Evolutionary conservation across 2,797 vertebrate genomes (phyloP).

Genomic region (Euthynnus affinis): DNA sequence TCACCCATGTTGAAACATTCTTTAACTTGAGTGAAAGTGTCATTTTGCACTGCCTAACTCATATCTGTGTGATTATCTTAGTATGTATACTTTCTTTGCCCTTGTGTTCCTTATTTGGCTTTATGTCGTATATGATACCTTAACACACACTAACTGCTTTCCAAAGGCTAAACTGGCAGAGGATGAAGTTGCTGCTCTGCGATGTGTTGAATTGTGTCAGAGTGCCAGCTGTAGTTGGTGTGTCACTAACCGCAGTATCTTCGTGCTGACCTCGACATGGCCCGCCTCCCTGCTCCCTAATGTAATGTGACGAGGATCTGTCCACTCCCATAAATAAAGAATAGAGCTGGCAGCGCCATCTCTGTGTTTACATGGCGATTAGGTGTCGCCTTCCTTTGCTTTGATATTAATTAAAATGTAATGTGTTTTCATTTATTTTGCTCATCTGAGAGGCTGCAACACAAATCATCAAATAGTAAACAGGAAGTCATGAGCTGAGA

Average conservation of each 20-base stretch:
- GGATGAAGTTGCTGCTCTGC: slow-evolving; percentile 7
- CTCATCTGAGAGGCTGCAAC: slow-evolving; percentile 48
- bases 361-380: slow-evolving; percentile 77
- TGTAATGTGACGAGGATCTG: slow-evolving; percentile 80
- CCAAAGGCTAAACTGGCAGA: slow-evolving; percentile 2
- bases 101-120: not conserved
- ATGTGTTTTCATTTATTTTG: slow-evolving; percentile 70
- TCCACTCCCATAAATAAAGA: slow-evolving; percentile 81
- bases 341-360: slow-evolving; percentile 71
- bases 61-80: not conserved
- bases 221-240: slow-evolving; percentile 13
- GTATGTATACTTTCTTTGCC: not conserved
- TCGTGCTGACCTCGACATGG: slow-evolving; percentile 46
- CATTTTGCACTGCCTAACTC: not conserved
- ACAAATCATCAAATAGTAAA: slow-evolving; percentile 55
- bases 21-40: not conserved
- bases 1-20: not conserved
- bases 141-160: not conserved
- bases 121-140: not conserved
- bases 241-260: slow-evolving; percentile 58
- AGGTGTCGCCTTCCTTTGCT: slow-evolving; percentile 67
- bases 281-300: slow-evolving; percentile 63
- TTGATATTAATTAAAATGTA: slow-evolving; percentile 82
- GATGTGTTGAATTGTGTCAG: slow-evolving; percentile 2
- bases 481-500: slow-evolving; percentile 38